Conservation (phyloP, 1,140 invertebrate genomes). For the Macrocentrus cingulum region DNA sequence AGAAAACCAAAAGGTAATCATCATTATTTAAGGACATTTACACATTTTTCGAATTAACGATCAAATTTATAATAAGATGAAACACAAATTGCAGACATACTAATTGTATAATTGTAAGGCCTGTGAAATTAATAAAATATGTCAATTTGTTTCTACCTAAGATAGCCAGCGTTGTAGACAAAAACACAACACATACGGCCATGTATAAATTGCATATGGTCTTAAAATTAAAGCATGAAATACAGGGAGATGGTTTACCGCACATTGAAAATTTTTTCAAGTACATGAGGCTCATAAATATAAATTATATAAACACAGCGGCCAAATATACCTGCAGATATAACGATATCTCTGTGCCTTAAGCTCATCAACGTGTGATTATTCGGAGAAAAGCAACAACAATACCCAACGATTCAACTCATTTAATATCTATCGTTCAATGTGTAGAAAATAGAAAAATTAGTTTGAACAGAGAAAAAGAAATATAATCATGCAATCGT, state of each 20-base stretch:
- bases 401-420: background rate
- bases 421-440: background rate
- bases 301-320: constrained; percentile 10
- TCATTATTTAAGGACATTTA: too few species aligned
- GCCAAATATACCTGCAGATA: constrained; percentile 22
- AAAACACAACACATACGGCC: constrained; percentile 15
- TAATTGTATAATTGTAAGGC: too few species aligned
- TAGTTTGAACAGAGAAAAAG: too few species aligned
- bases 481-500: too few species aligned
- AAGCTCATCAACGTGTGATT: constrained; percentile 1
- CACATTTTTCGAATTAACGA: too few species aligned
- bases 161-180: constrained; percentile 5
- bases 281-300: constrained; percentile 32
- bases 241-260: constrained; percentile 20
- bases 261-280: constrained; percentile 21
- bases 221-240: constrained; percentile 30
- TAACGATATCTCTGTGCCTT: constrained; percentile 20
- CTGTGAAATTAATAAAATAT: constrained; percentile 17
- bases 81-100: background rate
- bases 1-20: too few species aligned
- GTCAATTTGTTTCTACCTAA: constrained; percentile 27
- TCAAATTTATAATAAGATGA: too few species aligned
- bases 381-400: background rate
- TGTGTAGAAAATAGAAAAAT: background rate
- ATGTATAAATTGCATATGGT: constrained; percentile 14